Percentiles rank a stretch among this genome's conserved stretches.
Conservation (phyloP, 1,140 invertebrate species). For the Drosophila seguyi region DNA sequence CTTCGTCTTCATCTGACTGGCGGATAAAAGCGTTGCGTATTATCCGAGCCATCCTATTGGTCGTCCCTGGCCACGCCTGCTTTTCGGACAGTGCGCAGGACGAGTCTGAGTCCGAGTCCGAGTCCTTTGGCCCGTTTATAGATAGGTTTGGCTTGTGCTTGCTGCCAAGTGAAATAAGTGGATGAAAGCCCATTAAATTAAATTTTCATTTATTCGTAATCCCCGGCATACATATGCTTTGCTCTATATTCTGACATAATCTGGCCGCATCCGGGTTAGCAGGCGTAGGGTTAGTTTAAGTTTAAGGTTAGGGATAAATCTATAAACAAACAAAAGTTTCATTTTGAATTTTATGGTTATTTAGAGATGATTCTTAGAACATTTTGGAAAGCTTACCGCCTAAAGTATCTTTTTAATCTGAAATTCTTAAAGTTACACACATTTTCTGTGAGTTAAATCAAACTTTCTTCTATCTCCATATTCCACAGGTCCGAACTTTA, state of each 20-base stretch:
- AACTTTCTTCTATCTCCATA: too few relatives aligned
- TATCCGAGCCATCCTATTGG: conserved; percentile 69
- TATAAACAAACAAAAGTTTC: not conserved
- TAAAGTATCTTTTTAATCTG: too few relatives aligned
- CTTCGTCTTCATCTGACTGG: conserved; percentile 54
- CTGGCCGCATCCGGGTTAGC: conserved; percentile 31
- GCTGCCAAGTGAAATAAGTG: conserved; percentile 48
- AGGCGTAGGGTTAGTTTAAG: not conserved
- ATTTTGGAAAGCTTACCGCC: not conserved
- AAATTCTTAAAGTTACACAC: too few relatives aligned
- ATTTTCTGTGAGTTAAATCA: too few relatives aligned
- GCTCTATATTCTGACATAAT: conserved; percentile 36
- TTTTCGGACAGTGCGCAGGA: conserved; percentile 61
- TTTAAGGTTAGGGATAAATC: not conserved
- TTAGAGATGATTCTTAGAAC: not conserved
- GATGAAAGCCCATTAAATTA: conserved; percentile 53
- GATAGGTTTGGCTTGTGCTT: conserved; percentile 1
- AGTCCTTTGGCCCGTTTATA: conserved; percentile 12
- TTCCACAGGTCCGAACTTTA: not conserved
- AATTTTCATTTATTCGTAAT: conserved; percentile 50
- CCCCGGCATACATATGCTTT: conserved; percentile 11
- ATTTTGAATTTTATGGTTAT: not conserved
- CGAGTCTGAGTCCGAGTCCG: conserved; percentile 11
- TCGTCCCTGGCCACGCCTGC: conserved; percentile 37
- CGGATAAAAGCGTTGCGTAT: conserved; percentile 68